These are phyloP conservation scores for Melanogrammus aeglefinus DNA, from an alignment of 2,797 vertebrate genomes.

Conservation along the genomic window DNA sequence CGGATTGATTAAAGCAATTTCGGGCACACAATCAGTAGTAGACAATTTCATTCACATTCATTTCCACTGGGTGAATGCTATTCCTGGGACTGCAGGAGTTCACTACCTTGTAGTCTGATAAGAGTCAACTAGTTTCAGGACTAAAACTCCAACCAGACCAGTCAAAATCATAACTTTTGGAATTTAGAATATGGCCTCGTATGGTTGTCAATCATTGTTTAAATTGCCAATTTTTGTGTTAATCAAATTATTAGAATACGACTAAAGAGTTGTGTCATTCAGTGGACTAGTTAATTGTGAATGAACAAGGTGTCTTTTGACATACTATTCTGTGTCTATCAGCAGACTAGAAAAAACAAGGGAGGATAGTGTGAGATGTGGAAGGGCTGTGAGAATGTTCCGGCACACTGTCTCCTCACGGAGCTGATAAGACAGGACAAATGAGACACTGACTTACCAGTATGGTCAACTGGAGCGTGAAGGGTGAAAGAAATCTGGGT, in stretches of 20 bases:
- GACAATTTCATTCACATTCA: neutral
- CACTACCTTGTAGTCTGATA: neutral
- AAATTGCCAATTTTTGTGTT: no score
- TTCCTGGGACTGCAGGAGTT: neutral
- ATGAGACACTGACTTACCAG: slow-evolving; percentile 66
- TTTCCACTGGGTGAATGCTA: neutral
- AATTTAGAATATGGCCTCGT: neutral
- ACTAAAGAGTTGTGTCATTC: neutral
- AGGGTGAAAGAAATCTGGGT: slow-evolving; percentile 54
- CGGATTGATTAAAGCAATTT: neutral
- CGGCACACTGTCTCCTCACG: neutral
- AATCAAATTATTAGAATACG: neutral
- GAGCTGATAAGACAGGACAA: slow-evolving; percentile 23
- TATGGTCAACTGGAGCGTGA: slow-evolving; percentile 77
- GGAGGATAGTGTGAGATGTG: neutral
- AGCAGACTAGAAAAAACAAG: neutral
- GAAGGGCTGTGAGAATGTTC: neutral
- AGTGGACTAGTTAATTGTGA: neutral
- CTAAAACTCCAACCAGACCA: neutral
- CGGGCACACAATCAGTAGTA: neutral
- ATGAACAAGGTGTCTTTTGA: neutral
- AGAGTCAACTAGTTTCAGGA: neutral
- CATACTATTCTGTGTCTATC: neutral
- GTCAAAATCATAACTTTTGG: neutral
- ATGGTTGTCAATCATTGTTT: neutral